Evolutionary conservation across 2,113 vertebrate genomes (phyloP), one percentile per base, ranked within the genome.

Genomic region (Oncorhynchus masou): DNA sequence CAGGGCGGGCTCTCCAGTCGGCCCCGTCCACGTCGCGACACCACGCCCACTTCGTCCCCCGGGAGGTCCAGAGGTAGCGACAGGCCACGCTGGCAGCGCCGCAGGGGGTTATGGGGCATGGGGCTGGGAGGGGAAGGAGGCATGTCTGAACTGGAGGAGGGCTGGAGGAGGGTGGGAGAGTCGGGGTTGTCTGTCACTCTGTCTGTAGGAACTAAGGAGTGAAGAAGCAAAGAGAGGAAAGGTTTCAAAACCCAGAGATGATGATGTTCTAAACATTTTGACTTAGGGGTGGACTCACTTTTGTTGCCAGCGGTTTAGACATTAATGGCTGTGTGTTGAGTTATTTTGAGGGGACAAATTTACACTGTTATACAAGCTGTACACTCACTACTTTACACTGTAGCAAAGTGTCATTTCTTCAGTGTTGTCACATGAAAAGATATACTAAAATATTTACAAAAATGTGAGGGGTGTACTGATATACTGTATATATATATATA

Each of bases 1-100:
- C 93, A 94, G 0, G 95, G 95, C 0, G 94, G 94, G 80, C 95
- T 96, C 65, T 97, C 95, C 0, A 95, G 87, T 0, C 94, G 92
- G 0, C 94, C 92, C 0, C 92, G 88, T 0, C 94, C 94, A 0
- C 91, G 89, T 0, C 95, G 93, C 0, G 95, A 94, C 22, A 96
- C 95, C 73, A 96, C 95, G 1, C 85, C 79, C 0, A 91, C 90
- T 29, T 85, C 81, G 0, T 77, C 77, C 5, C 62, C 76, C n/a
- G 84, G 80, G 12, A 93, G 81, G 3, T 91, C 91, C n/a, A 95
- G 70, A 3, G 71, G 85, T 62, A 94, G 79, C 0, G 68, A 39
- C 0, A 87, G 78, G 0, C 78, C 77, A 0, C 84, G 83, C 5
- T 79, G 87, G 2, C 74, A 86, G 19, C 75, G 84, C 15, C 79